Base-by-base conservation (phyloP, 2,888 invertebrate species). In the Kuschelorhynchus macadamiae region DNA sequence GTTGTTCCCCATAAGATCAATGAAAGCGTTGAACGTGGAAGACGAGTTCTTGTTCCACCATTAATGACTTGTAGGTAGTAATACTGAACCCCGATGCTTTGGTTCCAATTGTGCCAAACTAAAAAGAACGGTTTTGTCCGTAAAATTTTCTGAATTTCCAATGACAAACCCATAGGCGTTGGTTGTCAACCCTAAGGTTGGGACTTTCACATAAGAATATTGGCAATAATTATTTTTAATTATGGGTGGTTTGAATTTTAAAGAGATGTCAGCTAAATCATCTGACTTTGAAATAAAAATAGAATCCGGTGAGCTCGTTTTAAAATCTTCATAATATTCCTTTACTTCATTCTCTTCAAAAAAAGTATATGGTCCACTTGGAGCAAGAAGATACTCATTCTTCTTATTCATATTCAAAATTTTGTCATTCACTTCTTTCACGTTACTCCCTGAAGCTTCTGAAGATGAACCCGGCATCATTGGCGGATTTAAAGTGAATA, bases 81-180 rank as follows among this genome's bases (percentile, higher is more conserved):
- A 59, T 39, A 65, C 21, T 17, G 59, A 66, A 9, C 66, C 65
- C 41, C 68, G 64, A 32, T 68, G 68, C 14, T 68, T 64, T 9
- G 64, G 33, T 53, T 68, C 65, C 33, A 65, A 63, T 12, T 42
- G 52, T 65, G 59, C 32, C 65, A 68, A 42, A 57, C 30, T 65
- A 52, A 84, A 82, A 77, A 72, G 36, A 83, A 74, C 85, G 85
- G 84, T 76, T 78, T 39, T 71, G 83, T 53, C 79, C 82, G 75
- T 74, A 79, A 70, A 85, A 81, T 73, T 78, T 85, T 61, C 61
- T 78, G 39, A 64, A 47, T 64, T 64, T 56, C 36, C 44, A 12
- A 56, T 46, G 7, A 64, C 49, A 57, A 57, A 57, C 14, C 57
- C 42, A 42, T 42, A 42, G 2, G 42, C 42, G 16, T 42, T 46